A percentile compares a stretch with the other conserved stretches of the same genome.
Conservation (phyloP, 2,113 vertebrate genomes). For the Reinhardtius hippoglossoides region DNA sequence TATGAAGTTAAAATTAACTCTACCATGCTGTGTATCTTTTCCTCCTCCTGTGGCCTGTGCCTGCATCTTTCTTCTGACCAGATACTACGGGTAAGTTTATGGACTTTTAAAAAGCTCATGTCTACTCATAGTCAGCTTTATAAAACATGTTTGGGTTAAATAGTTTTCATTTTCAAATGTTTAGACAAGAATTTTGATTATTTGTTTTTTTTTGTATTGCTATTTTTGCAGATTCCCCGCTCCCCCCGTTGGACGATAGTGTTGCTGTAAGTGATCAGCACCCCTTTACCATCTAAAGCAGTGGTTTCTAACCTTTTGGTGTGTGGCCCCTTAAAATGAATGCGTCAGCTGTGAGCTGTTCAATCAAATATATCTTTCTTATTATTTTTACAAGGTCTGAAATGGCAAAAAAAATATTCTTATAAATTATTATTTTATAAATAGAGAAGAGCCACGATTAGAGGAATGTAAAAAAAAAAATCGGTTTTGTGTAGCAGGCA, state of each 20-base stretch:
- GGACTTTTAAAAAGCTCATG: neutral
- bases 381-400: too few relatives aligned
- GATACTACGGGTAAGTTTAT: conserved; percentile 63
- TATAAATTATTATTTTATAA: too few relatives aligned
- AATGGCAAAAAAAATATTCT: too few relatives aligned
- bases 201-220: neutral
- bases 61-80: conserved; percentile 29
- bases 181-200: neutral
- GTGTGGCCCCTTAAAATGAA: neutral
- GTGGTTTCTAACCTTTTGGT: neutral
- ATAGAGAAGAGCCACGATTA: too few relatives aligned
- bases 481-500: too few relatives aligned
- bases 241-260: conserved; percentile 61
- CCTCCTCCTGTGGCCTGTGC: conserved; percentile 1
- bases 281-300: neutral
- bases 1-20: conserved; percentile 14
- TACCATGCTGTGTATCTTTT: conserved; percentile 8
- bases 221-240: conserved; percentile 59
- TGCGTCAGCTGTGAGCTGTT: too few relatives aligned
- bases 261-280: conserved; percentile 72
- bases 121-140: neutral
- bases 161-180: conserved; percentile 3
- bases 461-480: too few relatives aligned
- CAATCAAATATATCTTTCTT: too few relatives aligned
- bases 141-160: neutral